These are phyloP conservation scores for Chymomyza costata DNA, from an alignment of 1,140 invertebrate genomes.

Conservation along the genomic window DNA sequence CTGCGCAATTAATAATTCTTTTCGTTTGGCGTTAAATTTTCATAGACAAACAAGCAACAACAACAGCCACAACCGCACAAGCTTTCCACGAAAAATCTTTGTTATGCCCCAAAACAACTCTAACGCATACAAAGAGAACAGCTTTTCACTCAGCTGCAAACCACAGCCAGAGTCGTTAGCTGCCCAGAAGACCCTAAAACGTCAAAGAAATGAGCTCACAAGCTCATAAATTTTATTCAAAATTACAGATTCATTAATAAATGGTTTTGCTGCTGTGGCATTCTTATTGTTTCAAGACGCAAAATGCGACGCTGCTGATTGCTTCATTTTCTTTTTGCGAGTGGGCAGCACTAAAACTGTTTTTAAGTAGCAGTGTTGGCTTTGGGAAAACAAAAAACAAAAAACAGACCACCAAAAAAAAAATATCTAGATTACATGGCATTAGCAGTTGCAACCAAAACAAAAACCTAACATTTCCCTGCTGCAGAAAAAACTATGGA, in stretches of 20 bases:
- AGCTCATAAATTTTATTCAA: conserved; percentile 59
- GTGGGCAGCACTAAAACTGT: no score
- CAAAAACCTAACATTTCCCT: no score
- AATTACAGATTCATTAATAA: conserved; percentile 49
- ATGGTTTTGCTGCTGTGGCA: no score
- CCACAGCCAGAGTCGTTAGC: conserved; percentile 53
- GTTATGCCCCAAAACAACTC: conserved; percentile 42
- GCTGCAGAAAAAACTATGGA: no score
- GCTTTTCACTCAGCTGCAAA: conserved; percentile 45
- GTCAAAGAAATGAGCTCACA: conserved; percentile 54
- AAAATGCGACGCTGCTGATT: no score
- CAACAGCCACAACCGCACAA: conserved; percentile 49
- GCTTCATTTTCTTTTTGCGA: conserved; percentile 20
- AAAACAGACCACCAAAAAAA: no score
- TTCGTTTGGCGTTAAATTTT: conserved; percentile 71
- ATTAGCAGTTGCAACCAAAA: no score
- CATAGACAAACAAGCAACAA: conserved; percentile 53
- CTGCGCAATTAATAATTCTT: conserved; percentile 73
- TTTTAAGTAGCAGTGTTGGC: no score
- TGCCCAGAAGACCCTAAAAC: no score
- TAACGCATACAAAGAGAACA: no score
- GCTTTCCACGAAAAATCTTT: conserved; percentile 66
- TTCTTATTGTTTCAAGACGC: conserved; percentile 23
- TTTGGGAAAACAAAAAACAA: no score
- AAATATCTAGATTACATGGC: no score